Percentiles rank a stretch among this genome's conserved stretches.
phyloP scores from a whole-genome alignment of 2,888 invertebrate genomes.

The Synergus itoensis region DNA sequence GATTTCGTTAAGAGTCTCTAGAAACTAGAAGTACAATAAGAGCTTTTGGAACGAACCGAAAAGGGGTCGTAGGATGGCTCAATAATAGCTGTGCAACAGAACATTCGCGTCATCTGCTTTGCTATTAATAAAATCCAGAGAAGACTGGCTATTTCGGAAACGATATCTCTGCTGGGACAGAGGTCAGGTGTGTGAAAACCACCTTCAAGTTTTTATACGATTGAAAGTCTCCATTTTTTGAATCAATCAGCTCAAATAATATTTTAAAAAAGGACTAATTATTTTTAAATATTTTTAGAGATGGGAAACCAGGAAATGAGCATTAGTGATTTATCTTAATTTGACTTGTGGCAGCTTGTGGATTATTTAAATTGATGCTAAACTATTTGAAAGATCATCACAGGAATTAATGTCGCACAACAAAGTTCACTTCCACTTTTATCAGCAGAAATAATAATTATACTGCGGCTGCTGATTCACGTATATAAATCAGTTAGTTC shows the following conservation, averaged over 20 bases:
- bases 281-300: neutral
- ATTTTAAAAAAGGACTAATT: neutral
- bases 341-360: neutral
- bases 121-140: constrained; percentile 70
- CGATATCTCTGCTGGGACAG: constrained; percentile 61
- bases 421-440: neutral
- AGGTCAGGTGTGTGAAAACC: constrained; percentile 53
- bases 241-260: neutral
- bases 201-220: constrained; percentile 48
- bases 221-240: neutral
- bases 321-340: neutral
- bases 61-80: constrained; percentile 48
- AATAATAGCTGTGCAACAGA: constrained; percentile 69
- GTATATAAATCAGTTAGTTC: neutral
- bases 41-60: constrained; percentile 41
- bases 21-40: constrained; percentile 35
- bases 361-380: too few relatives aligned
- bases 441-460: neutral
- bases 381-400: neutral
- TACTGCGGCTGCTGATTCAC: neutral
- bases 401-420: neutral
- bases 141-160: constrained; percentile 69
- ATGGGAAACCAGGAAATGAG: neutral
- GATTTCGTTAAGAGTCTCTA: constrained; percentile 28
- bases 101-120: constrained; percentile 65